A percentile compares a stretch with the other conserved stretches of the same genome.
Conservation (phyloP, 2,113 vertebrate genomes). For the Orientallactaga bullata region DNA sequence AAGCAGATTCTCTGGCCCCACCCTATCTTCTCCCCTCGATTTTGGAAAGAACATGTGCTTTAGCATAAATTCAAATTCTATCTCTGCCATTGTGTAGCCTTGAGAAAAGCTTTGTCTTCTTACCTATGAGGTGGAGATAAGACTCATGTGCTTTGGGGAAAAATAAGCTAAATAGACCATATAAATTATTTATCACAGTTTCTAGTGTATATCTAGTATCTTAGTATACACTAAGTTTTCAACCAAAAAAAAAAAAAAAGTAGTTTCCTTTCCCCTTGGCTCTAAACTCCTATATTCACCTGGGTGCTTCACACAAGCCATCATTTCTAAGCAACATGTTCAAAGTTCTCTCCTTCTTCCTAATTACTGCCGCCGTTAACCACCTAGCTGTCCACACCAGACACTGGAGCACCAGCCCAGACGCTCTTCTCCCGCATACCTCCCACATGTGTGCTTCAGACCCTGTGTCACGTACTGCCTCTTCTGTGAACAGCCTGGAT, state of each 20-base stretch:
- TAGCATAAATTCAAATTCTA: not conserved
- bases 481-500: not conserved
- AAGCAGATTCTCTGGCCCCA: not conserved
- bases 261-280: not conserved
- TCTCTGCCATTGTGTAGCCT: not conserved
- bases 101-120: constrained; percentile 23
- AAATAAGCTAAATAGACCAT: not conserved
- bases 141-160: not conserved
- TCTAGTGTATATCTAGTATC: not conserved
- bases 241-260: not conserved
- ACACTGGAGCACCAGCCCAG: not conserved
- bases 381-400: not conserved
- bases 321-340: not conserved
- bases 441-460: not conserved
- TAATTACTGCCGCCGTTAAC: not conserved
- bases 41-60: not conserved
- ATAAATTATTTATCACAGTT: not conserved
- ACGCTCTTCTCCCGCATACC: not conserved
- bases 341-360: not conserved
- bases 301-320: not conserved
- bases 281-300: not conserved
- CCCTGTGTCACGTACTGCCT: not conserved
- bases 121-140: not conserved
- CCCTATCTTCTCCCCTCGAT: not conserved
- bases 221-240: not conserved